phyloP scores from a whole-genome alignment of 2,888 invertebrate species.

The Diarsia rubi region DNA sequence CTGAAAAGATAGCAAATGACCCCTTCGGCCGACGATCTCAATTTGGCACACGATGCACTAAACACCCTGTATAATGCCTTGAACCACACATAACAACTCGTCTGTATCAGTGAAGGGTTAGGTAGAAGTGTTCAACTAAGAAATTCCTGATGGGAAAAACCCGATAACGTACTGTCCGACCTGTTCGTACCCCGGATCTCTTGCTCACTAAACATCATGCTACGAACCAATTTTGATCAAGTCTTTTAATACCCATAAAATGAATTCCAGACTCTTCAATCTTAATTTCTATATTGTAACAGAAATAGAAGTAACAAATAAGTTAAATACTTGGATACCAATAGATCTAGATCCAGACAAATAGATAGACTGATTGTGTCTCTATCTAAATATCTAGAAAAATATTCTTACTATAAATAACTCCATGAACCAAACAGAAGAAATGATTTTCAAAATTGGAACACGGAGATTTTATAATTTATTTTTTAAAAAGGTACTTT shows the following conservation, averaged over 20 bases:
- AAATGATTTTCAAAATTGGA: too few relatives aligned
- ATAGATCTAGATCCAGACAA: slow-evolving; percentile 34
- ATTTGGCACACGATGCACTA: too few relatives aligned
- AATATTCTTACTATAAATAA: background rate
- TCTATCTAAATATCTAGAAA: background rate
- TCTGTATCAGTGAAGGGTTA: too few relatives aligned
- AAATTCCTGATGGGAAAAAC: too few relatives aligned
- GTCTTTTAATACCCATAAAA: background rate
- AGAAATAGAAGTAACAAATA: slow-evolving; percentile 41
- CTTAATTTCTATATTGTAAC: slow-evolving; percentile 38
- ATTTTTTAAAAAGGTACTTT: background rate
- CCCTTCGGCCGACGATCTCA: too few relatives aligned
- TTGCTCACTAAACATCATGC: too few relatives aligned
- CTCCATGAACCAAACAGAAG: background rate
- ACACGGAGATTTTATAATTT: background rate
- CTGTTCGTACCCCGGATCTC: too few relatives aligned
- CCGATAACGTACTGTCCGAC: too few relatives aligned
- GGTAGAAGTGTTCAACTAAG: too few relatives aligned
- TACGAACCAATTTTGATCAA: background rate
- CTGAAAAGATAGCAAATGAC: too few relatives aligned
- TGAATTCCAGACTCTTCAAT: slow-evolving; percentile 7
- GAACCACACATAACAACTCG: too few relatives aligned
- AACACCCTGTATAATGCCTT: too few relatives aligned
- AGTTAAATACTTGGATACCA: slow-evolving; percentile 10
- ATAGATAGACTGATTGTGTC: background rate